These are phyloP conservation scores for Callitettix versicolor DNA, from an alignment of 1,140 invertebrate species.

Conservation along the genomic window DNA sequence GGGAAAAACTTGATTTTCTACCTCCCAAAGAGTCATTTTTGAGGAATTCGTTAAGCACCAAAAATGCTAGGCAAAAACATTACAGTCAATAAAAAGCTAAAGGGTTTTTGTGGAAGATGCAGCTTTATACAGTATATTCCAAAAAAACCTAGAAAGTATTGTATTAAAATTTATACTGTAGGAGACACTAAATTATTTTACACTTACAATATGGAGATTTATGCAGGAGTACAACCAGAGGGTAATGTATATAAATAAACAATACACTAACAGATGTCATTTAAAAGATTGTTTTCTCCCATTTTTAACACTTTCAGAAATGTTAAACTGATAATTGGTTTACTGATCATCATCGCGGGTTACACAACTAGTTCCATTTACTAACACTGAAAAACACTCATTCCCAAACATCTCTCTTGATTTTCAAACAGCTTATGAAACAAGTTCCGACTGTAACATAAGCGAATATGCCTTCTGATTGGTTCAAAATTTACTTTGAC, in stretches of 20 bases:
- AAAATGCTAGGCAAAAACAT: conserved; percentile 17
- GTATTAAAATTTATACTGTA: conserved; percentile 33
- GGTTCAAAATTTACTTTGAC: no score
- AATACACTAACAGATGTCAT: conserved; percentile 27
- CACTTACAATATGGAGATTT: conserved; percentile 26
- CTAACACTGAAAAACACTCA: no score
- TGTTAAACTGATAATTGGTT: conserved; percentile 34
- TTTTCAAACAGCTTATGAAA: no score
- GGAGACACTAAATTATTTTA: conserved; percentile 26
- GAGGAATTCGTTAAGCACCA: conserved; percentile 23
- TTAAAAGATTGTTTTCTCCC: conserved; percentile 27
- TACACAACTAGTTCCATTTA: no score
- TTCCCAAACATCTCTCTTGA: no score
- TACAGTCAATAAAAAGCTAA: conserved; percentile 29
- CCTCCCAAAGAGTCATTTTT: conserved; percentile 22
- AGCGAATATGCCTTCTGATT: no score
- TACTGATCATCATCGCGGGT: no score
- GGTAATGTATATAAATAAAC: conserved; percentile 5
- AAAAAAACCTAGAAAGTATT: conserved; percentile 33
- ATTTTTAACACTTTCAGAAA: conserved; percentile 30
- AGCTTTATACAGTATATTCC: conserved; percentile 35
- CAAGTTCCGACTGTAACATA: no score
- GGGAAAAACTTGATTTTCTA: conserved; percentile 21
- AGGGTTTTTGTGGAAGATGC: conserved; percentile 32
- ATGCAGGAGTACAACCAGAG: conserved; percentile 21